Base-by-base conservation (phyloP, 1,140 invertebrate genomes). In the Solenopsis fugax region DNA sequence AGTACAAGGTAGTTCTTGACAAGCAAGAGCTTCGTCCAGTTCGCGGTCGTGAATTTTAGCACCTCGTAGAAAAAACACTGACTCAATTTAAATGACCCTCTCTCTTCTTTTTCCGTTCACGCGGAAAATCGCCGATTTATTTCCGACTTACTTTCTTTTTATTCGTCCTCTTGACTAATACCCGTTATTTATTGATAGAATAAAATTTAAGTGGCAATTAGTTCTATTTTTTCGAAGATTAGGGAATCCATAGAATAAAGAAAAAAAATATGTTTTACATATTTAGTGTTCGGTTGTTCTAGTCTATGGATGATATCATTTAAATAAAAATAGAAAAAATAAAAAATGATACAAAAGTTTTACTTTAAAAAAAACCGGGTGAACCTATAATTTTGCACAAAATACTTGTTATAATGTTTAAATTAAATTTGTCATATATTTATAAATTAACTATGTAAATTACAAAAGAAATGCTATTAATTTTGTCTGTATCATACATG, bases 21-120 rank as follows among this genome's bases (percentile, higher is more conserved):
- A 18, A 9, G 60, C 48, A 34, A 13, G 7, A 69, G 13, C 29
- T 18, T 54, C 4, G 34, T 4, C 21, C 48, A 10, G 29, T 52
- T 69, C 48, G 62, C 48, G n/a, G 29, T 80, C 62, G 16, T 37
- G 50, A 71, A 81, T 71, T 81, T 81, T 81, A 81, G 37, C 50
- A 69, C 34, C 37, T 58, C n/a, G 21, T 81, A 56, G 65, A 81
- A 81, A 81, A 81, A 81, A 18, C 7, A 81, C 50, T 29, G 16
- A 45, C 50, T 41, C 64, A 9, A n/a, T 34, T 81, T n/a, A 29
- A 81, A 29, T 10, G 16, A 24, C 10, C 18, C 21, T 24, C 41
- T 56, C 24, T 18, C n/a, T n/a, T n/a, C n/a, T n/a, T n/a, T n/a
- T n/a, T n/a, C n/a, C 45, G 58, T 18, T 78, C 58, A 18, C 13